phyloP scores from a whole-genome alignment of 2,113 vertebrate species.

The Actenoides lindsayi region DNA sequence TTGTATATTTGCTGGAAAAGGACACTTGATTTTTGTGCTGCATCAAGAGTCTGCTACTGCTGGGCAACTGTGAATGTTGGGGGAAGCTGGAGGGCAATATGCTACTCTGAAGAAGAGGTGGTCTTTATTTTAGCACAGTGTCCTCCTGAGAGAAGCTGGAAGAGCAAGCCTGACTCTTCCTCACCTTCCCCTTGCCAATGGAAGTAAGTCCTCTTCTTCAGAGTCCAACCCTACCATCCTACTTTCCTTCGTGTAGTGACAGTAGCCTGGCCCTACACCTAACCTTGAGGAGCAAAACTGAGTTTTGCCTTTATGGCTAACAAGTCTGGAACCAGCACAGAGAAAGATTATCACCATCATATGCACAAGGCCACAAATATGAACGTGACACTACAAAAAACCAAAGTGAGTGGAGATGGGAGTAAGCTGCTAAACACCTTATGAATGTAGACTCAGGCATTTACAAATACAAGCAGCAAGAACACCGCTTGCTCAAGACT shows the following conservation, averaged over 20 bases:
- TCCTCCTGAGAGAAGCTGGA: not conserved
- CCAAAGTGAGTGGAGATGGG: not conserved
- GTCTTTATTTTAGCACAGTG: not conserved
- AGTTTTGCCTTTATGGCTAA: not conserved
- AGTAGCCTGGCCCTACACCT: not conserved
- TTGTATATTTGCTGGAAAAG: not conserved
- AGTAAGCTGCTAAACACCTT: not conserved
- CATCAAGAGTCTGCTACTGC: not conserved
- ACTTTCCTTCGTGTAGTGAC: not conserved
- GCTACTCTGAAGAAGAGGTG: not conserved
- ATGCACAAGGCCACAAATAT: not conserved
- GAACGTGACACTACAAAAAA: not conserved
- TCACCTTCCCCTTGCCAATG: not conserved
- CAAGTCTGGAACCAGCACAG: not conserved
- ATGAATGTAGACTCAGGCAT: not conserved
- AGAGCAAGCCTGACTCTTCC: not conserved
- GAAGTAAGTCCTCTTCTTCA: accelerated
- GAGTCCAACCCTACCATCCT: not conserved
- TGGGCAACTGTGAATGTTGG: not conserved
- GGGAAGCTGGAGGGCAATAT: not conserved
- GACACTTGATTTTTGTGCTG: not conserved
- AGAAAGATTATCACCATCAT: not conserved
- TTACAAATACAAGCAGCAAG: not conserved
- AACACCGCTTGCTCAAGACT: not conserved
- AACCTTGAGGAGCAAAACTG: accelerated